Conservation (phyloP, 2,113 vertebrate species). For the Cyphomyrus plagiostoma region DNA sequence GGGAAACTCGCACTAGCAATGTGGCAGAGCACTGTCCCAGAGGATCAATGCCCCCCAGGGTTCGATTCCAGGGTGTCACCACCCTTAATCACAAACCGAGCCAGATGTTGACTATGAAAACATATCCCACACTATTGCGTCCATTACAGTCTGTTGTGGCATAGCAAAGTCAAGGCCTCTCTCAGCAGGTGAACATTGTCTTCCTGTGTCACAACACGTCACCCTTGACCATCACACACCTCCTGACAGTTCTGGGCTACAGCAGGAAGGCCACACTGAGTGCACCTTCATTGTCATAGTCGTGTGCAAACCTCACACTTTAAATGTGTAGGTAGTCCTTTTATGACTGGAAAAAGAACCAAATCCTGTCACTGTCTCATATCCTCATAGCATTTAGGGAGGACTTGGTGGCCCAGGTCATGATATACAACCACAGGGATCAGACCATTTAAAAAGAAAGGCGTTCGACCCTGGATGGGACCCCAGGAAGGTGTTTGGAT, state of each 20-base stretch:
- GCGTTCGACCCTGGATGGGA: background rate
- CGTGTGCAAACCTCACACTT: background rate
- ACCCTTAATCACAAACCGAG: constrained; percentile 39
- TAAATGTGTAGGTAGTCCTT: background rate
- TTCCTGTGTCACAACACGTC: background rate
- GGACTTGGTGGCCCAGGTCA: background rate
- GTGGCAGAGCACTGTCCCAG: constrained; percentile 27
- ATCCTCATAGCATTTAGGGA: background rate
- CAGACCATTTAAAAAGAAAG: background rate
- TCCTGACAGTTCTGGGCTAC: background rate
- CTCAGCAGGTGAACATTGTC: background rate
- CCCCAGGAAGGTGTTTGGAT: background rate
- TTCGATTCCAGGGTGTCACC: constrained; percentile 32
- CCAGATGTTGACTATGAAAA: background rate
- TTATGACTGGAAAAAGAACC: background rate
- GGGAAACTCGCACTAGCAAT: constrained; percentile 20
- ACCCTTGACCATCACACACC: background rate
- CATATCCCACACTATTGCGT: background rate
- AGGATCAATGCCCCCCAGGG: constrained; percentile 31
- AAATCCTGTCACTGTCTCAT: background rate
- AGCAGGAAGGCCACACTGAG: background rate
- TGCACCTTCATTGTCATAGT: background rate
- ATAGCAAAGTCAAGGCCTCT: background rate
- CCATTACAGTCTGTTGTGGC: background rate
- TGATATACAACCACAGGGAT: background rate